Evolutionary conservation across 2,888 invertebrate species (phyloP).

Genomic region (Tromatobia lineatoria): DNA sequence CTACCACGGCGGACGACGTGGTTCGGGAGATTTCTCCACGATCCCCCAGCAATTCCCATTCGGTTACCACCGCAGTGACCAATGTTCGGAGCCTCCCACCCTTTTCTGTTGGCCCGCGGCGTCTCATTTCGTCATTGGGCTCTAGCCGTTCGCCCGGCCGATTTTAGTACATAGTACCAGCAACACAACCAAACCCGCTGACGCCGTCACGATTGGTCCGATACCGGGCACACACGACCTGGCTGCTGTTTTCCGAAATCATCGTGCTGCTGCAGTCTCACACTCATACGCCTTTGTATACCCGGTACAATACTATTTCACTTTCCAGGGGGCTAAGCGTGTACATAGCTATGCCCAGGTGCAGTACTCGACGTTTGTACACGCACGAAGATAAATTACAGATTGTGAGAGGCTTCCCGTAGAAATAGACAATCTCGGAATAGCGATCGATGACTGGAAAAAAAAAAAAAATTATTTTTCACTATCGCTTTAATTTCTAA

Average conservation of each 20-base stretch:
- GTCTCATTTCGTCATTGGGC: constrained; percentile 79
- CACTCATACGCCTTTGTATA: constrained; percentile 28
- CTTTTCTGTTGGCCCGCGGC: constrained; percentile 64
- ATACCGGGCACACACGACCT: constrained; percentile 59
- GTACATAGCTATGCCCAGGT: background rate
- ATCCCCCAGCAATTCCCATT: constrained; percentile 62
- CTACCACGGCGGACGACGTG: constrained; percentile 27
- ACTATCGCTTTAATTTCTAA: too few species aligned
- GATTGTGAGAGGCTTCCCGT: background rate
- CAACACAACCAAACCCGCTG: constrained; percentile 35
- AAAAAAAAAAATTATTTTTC: background rate
- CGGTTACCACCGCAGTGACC: constrained; percentile 72
- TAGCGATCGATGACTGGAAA: background rate
- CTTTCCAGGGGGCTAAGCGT: constrained; percentile 10
- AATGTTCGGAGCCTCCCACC: constrained; percentile 24
- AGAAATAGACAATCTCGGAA: background rate
- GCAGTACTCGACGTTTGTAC: background rate
- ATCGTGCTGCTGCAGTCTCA: constrained; percentile 67
- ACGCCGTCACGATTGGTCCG: constrained; percentile 74
- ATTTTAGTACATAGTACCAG: constrained; percentile 49
- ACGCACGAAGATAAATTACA: background rate
- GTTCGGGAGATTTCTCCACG: constrained; percentile 48
- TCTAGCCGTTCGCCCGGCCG: constrained; percentile 64
- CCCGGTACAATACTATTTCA: constrained; percentile 11
- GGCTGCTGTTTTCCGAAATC: constrained; percentile 80